Evolutionary conservation across 1,140 invertebrate genomes (phyloP), one percentile per base, ranked within the genome.

Genomic region (Penaeus vannamei): DNA sequence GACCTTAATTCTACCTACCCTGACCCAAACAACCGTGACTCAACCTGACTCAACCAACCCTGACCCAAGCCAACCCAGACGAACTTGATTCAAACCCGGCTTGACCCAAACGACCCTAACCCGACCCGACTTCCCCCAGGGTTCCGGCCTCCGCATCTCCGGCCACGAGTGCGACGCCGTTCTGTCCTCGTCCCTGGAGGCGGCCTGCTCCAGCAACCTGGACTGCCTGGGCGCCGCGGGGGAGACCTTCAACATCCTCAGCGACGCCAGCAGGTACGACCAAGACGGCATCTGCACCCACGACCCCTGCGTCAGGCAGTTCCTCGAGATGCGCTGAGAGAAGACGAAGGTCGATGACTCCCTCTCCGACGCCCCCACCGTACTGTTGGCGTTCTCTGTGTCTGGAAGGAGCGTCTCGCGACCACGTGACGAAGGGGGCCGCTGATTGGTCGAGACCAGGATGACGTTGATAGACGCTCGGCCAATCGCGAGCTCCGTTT

Each of bases 251-350:
- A 62, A 61, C 82, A 22, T 84, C 20, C 82, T 89, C 42, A 84
- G 82, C 72, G 42, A 84, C 82, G 66, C 46, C 72, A 69, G 29
- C 5, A 53, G 66, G 17, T 89, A 89, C 69, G 87, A 89, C 87
- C 42, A 61, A 17, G 82, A 77, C 7, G 87, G 87, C 29, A 84
- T 29, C 53, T 89, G 87, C 60, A 84, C 87, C 26, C 66, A 84
- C 81, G 87, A 89, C 82, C 87, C 87, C 72, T 89, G 87, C 60
- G 87, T 89, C 81, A 84, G 72, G 36, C 81, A 79, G 60, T 80
- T 89, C 69, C 87, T 89, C 32, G 82, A 89, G 42, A 42, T 72
- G 10, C 87, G 87, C 69, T 89, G 87, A 89, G 42, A 76, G 7
- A 14, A 26, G 26, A 32, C 72, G 29, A 32, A 76, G 20, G 42